Conservation (phyloP, 2,113 vertebrate genomes). For the Trinectes maculatus region DNA sequence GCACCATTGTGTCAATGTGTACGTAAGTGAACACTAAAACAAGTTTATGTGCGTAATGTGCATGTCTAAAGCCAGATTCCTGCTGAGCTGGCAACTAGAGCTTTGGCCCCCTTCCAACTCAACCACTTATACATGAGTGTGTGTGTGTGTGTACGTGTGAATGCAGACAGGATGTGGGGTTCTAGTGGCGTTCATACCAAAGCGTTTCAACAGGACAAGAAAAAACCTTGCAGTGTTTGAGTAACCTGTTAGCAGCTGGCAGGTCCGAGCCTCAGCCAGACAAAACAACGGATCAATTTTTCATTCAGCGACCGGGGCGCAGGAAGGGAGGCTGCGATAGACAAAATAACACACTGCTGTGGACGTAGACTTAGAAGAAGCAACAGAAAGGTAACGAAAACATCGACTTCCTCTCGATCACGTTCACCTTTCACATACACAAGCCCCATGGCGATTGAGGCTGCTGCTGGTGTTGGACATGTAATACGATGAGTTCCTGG, state of each 20-base stretch:
- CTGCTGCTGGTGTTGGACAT: neutral
- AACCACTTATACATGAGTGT: constrained; percentile 24
- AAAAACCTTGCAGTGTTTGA: constrained; percentile 59
- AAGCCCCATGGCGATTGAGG: neutral
- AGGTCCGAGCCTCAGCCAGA: constrained; percentile 52
- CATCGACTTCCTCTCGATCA: constrained; percentile 16
- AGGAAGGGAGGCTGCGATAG: constrained; percentile 34
- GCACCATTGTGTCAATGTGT: constrained; percentile 12
- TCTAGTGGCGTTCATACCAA: constrained; percentile 34
- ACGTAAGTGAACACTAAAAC: constrained; percentile 10
- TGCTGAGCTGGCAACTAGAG: constrained; percentile 25
- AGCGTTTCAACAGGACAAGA: constrained; percentile 51
- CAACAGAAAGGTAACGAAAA: constrained; percentile 37
- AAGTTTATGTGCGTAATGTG: constrained; percentile 22
- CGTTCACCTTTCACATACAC: constrained; percentile 7
- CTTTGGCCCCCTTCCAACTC: constrained; percentile 25
- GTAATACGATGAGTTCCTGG: constrained; percentile 6
- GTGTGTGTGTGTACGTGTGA: constrained; percentile 39
- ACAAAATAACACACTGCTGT: constrained; percentile 44
- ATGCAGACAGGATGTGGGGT: constrained; percentile 48
- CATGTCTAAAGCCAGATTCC: constrained; percentile 24
- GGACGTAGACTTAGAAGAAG: constrained; percentile 14
- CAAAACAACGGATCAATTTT: constrained; percentile 67
- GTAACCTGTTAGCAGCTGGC: constrained; percentile 62
- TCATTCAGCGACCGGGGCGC: constrained; percentile 45